These are phyloP conservation scores for Epistrophe grossulariae DNA, from an alignment of 2,888 invertebrate species.

Conservation along the genomic window DNA sequence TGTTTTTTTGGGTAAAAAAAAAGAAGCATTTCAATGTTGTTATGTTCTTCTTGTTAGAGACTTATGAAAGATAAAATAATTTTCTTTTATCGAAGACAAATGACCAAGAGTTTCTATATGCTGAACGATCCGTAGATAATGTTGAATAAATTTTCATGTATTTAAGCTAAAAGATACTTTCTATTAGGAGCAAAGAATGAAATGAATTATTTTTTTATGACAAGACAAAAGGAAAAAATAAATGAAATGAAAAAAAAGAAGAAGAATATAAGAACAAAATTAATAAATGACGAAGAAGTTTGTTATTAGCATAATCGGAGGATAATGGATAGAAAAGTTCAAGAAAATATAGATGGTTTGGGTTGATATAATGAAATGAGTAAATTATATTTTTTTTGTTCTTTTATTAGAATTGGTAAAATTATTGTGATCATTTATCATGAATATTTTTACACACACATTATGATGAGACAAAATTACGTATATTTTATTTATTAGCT, in stretches of 20 bases:
- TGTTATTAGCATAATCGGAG: background rate
- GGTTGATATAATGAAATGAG: background rate
- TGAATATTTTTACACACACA: too few relatives aligned
- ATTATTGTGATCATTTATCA: too few relatives aligned
- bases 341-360: background rate
- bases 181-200: constrained; percentile 12
- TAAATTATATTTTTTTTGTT: too few relatives aligned
- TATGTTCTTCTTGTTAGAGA: constrained; percentile 10
- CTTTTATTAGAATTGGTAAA: too few relatives aligned
- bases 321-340: constrained; percentile 2
- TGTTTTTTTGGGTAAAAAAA: background rate
- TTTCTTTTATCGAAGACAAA: constrained; percentile 67
- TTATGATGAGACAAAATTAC: too few relatives aligned
- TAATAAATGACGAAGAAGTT: background rate
- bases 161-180: constrained; percentile 14
- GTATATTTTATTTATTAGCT: too few relatives aligned
- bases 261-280: background rate
- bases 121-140: constrained; percentile 25
- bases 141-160: constrained; percentile 54
- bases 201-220: constrained; percentile 19
- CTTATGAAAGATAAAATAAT: constrained; percentile 30
- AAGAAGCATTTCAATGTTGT: constrained; percentile 17
- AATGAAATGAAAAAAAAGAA: background rate
- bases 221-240: background rate
- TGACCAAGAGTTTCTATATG: constrained; percentile 58